These are phyloP conservation scores for Quadriops clusia DNA, from an alignment of 2,888 invertebrate species.

Conservation along the genomic window DNA sequence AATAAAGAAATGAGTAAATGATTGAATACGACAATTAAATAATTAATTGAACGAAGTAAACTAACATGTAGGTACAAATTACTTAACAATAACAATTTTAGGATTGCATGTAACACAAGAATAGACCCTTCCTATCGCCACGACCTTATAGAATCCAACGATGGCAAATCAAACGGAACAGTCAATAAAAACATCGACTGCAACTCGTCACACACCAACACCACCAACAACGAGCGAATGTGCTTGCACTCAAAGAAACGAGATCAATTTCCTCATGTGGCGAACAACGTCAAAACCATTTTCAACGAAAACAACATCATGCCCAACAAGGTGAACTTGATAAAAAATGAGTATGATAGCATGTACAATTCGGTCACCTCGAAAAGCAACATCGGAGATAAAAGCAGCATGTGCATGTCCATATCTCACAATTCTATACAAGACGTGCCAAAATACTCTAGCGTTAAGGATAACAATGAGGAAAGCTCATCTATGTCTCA, in stretches of 20 bases:
- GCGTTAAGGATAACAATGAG: no score
- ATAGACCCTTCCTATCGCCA: slow-evolving; percentile 32
- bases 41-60: no score
- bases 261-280: slow-evolving; percentile 33
- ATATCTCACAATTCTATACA: no score
- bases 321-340: slow-evolving; percentile 23
- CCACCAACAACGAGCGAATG: slow-evolving; percentile 28
- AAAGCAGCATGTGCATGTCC: no score
- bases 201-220: slow-evolving; percentile 13
- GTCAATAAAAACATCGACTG: slow-evolving; percentile 10
- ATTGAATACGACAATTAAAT: no score
- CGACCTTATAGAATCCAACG: slow-evolving; percentile 14
- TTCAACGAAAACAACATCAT: slow-evolving; percentile 32
- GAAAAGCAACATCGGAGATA: no score
- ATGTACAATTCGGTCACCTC: slow-evolving; percentile 26
- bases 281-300: slow-evolving; percentile 34
- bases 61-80: no score
- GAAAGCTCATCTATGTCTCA: no score
- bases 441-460: no score
- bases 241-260: slow-evolving; percentile 34
- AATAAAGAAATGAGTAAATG: no score
- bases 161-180: slow-evolving; percentile 6
- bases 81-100: slow-evolving; percentile 18
- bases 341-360: slow-evolving; percentile 23
- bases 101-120: slow-evolving; percentile 41